Evolutionary conservation across 2,888 invertebrate species (phyloP).

Genomic region (Polylopha cassiicola): DNA sequence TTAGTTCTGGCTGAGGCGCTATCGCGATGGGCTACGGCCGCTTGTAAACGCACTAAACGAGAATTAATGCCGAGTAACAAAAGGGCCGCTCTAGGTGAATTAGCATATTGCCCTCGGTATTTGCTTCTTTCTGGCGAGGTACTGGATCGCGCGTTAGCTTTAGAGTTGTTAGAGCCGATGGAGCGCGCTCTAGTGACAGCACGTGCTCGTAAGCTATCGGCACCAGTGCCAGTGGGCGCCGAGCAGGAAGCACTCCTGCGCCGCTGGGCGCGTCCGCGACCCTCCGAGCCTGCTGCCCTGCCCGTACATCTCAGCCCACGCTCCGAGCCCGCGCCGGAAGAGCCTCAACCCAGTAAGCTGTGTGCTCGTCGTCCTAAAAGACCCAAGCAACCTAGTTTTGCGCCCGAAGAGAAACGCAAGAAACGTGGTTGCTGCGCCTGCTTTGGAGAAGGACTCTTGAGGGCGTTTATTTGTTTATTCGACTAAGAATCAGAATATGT

Average conservation of each 20-base stretch:
- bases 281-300: conserved; percentile 57
- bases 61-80: conserved; percentile 65
- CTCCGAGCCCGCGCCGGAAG: conserved; percentile 52
- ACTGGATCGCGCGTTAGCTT: conserved; percentile 74
- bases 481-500: conserved; percentile 53
- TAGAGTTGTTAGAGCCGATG: conserved; percentile 66
- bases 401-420: conserved; percentile 54
- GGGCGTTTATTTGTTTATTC: conserved; percentile 74
- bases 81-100: conserved; percentile 65
- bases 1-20: conserved; percentile 79
- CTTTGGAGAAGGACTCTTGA: conserved; percentile 68
- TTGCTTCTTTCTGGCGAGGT: conserved; percentile 81
- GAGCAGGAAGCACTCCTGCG: conserved; percentile 65
- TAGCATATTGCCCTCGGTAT: conserved; percentile 81
- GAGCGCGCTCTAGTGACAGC: conserved; percentile 65
- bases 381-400: conserved; percentile 61
- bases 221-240: conserved; percentile 65
- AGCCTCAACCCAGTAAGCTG: conserved; percentile 51
- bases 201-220: conserved; percentile 59
- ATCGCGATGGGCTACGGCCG: conserved; percentile 71
- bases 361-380: conserved; percentile 57
- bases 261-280: conserved; percentile 64
- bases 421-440: conserved; percentile 68
- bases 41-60: conserved; percentile 62
- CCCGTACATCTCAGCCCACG: conserved; percentile 66